A percentile compares a stretch with the other conserved stretches of the same genome.
Evolutionary conservation across 2,113 vertebrate genomes (phyloP).

Genomic region (Lampris incognitus): DNA sequence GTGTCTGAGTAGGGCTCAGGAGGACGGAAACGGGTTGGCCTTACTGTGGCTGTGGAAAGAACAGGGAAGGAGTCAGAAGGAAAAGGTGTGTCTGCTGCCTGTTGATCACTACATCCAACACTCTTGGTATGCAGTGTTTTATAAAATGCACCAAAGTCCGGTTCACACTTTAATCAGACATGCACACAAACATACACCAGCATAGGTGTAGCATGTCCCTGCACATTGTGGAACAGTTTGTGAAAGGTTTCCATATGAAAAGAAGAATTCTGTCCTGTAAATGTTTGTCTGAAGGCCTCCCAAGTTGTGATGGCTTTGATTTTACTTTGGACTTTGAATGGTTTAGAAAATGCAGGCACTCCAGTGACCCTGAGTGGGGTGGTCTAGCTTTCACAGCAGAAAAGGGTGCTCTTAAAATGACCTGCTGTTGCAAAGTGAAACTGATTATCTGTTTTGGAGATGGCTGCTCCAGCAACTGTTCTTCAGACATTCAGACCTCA

Average conservation of each 20-base stretch:
- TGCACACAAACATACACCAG: conserved; percentile 21
- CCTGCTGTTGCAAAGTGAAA: conserved; percentile 2
- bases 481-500: neutral
- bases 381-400: neutral
- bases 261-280: neutral
- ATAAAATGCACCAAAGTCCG: conserved; percentile 56
- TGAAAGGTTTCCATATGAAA: conserved; percentile 20
- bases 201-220: neutral
- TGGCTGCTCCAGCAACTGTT: conserved; percentile 13
- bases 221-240: neutral
- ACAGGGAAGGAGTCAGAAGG: conserved; percentile 74
- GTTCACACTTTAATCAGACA: conserved; percentile 22
- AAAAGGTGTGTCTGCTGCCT: conserved; percentile 76
- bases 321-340: conserved; percentile 3
- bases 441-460: conserved; percentile 1
- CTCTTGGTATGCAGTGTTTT: conserved; percentile 53
- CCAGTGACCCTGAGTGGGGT: neutral
- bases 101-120: conserved; percentile 57
- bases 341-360: neutral
- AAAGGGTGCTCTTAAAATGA: too few species aligned
- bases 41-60: conserved; percentile 64
- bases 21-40: conserved; percentile 71
- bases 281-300: conserved; percentile 20
- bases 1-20: conserved; percentile 52
- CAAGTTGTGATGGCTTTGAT: neutral